Conservation (phyloP, 2,888 invertebrate genomes). For the Conops quadrifasciatus region DNA sequence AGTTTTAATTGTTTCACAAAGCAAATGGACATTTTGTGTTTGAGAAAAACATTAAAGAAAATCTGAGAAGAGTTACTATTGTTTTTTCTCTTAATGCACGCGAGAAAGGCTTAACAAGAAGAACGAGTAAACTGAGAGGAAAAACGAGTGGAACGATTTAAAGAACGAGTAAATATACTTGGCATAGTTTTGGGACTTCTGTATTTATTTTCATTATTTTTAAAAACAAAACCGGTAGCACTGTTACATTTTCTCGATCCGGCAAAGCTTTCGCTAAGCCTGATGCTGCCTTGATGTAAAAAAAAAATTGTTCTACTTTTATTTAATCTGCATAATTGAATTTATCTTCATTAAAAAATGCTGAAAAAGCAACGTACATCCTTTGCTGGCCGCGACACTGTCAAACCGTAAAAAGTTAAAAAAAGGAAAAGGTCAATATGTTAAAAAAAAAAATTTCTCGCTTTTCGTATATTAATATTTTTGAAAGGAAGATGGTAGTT, state of each 20-base stretch:
- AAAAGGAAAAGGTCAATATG: not conserved
- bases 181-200: too few relatives aligned
- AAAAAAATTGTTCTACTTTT: not conserved
- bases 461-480: not conserved
- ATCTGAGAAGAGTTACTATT: not conserved
- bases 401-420: not conserved
- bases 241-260: not conserved
- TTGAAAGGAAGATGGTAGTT: not conserved
- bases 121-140: too few relatives aligned
- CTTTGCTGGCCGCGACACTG: not conserved
- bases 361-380: not conserved
- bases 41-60: too few relatives aligned
- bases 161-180: too few relatives aligned
- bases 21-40: not conserved
- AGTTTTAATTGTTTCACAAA: not conserved
- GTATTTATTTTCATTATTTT: too few relatives aligned
- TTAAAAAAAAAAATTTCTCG: slow-evolving; percentile 1
- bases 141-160: too few relatives aligned
- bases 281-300: not conserved
- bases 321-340: too few relatives aligned
- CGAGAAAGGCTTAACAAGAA: too few relatives aligned
- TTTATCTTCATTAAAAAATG: not conserved
- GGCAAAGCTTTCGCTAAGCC: too few relatives aligned
- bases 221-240: too few relatives aligned
- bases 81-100: not conserved